Conservation (phyloP, 2,888 invertebrate species). For the Perizoma flavofasciatum region DNA sequence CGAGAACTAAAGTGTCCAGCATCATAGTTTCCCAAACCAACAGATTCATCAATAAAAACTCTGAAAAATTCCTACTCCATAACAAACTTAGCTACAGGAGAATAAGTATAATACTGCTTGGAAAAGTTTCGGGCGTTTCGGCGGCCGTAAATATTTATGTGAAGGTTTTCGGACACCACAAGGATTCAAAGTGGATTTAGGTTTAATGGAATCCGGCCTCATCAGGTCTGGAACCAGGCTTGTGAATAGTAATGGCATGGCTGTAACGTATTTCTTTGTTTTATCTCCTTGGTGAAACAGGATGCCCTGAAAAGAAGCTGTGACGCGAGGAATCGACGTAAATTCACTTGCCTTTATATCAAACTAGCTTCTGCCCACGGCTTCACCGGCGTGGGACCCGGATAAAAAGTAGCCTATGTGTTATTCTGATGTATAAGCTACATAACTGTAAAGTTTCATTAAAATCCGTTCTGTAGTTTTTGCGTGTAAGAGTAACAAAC, state of each 20-base stretch:
- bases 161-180: slow-evolving; percentile 51
- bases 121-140: slow-evolving; percentile 45
- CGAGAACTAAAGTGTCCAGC: neutral
- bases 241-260: slow-evolving; percentile 59
- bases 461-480: too few relatives aligned
- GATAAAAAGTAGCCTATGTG: too few relatives aligned
- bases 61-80: slow-evolving; percentile 27
- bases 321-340: too few relatives aligned
- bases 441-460: too few relatives aligned
- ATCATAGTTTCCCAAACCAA: too few relatives aligned
- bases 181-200: slow-evolving; percentile 58
- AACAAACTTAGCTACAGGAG: slow-evolving; percentile 47
- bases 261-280: slow-evolving; percentile 35
- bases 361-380: too few relatives aligned
- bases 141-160: slow-evolving; percentile 61
- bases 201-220: slow-evolving; percentile 58
- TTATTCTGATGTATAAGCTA: too few relatives aligned
- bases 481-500: too few relatives aligned
- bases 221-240: slow-evolving; percentile 40
- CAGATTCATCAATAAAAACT: slow-evolving; percentile 19
- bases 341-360: too few relatives aligned
- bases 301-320: too few relatives aligned
- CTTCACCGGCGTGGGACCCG: too few relatives aligned
- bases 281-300: neutral
- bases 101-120: slow-evolving; percentile 55